Conservation (phyloP, 2,113 vertebrate genomes). For the Anser brachyrhynchus region DNA sequence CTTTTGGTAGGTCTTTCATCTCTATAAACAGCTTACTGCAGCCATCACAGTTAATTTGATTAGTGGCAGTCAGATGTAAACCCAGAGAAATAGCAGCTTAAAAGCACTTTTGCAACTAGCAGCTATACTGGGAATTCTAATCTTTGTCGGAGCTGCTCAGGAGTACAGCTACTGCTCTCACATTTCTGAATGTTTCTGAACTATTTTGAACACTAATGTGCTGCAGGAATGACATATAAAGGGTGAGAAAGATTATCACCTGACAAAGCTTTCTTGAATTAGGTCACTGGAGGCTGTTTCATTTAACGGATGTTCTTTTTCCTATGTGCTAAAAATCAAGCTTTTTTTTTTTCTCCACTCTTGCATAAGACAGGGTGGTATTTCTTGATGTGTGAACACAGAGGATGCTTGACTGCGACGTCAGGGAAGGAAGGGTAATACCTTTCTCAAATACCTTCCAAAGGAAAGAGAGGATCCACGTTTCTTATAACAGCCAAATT, state of each 20-base stretch:
- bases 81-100: conserved; percentile 44
- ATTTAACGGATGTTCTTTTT: conserved; percentile 27
- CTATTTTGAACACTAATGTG: conserved; percentile 23
- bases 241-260: conserved; percentile 43
- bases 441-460: background rate
- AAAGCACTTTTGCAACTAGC: conserved; percentile 40
- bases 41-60: conserved; percentile 72
- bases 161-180: conserved; percentile 18
- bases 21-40: conserved; percentile 69
- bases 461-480: background rate
- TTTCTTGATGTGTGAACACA: background rate
- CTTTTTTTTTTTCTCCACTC: background rate
- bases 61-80: conserved; percentile 52
- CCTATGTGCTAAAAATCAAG: background rate
- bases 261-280: conserved; percentile 51
- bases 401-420: background rate
- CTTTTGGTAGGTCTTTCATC: conserved; percentile 65
- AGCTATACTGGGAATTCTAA: conserved; percentile 56
- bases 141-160: conserved; percentile 3
- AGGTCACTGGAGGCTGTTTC: conserved; percentile 20
- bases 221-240: conserved; percentile 11
- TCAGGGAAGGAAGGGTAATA: background rate
- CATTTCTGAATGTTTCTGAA: conserved; percentile 21
- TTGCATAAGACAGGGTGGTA: background rate
- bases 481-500: background rate